Evolutionary conservation across 2,888 invertebrate genomes (phyloP).

Genomic region (Phytoseiulus persimilis): DNA sequence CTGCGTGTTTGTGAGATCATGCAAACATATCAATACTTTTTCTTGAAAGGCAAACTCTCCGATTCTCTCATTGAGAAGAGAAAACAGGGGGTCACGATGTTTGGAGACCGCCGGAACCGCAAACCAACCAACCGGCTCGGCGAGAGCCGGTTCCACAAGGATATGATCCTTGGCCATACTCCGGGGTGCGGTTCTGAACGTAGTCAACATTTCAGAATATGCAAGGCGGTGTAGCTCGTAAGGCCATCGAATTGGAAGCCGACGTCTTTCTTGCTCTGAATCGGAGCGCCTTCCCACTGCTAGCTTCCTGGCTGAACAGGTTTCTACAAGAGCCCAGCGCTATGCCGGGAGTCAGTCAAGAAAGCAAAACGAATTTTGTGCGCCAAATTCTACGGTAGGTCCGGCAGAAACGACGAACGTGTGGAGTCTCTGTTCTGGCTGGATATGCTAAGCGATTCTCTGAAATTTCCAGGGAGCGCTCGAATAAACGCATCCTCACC

Average conservation of each 20-base stretch:
- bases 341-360: conserved; percentile 6
- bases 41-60: too few relatives aligned
- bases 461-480: not conserved
- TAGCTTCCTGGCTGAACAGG: not conserved
- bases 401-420: not conserved
- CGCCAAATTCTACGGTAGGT: conserved; percentile 14
- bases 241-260: conserved; percentile 10
- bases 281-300: not conserved
- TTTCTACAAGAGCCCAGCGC: not conserved
- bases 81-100: too few relatives aligned
- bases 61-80: too few relatives aligned
- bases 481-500: conserved; percentile 9
- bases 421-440: not conserved
- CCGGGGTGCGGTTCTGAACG: not conserved
- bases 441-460: not conserved
- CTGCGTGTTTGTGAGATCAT: too few relatives aligned
- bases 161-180: too few relatives aligned
- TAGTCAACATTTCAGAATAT: conserved; percentile 8
- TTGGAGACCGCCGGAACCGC: too few relatives aligned
- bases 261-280: conserved; percentile 35
- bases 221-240: not conserved
- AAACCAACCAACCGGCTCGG: too few relatives aligned
- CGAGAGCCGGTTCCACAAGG: too few relatives aligned
- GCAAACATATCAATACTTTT: too few relatives aligned
- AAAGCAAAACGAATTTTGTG: conserved; percentile 14